These are phyloP conservation scores for Andrena camellia DNA, from an alignment of 2,888 invertebrate genomes.

Conservation along the genomic window DNA sequence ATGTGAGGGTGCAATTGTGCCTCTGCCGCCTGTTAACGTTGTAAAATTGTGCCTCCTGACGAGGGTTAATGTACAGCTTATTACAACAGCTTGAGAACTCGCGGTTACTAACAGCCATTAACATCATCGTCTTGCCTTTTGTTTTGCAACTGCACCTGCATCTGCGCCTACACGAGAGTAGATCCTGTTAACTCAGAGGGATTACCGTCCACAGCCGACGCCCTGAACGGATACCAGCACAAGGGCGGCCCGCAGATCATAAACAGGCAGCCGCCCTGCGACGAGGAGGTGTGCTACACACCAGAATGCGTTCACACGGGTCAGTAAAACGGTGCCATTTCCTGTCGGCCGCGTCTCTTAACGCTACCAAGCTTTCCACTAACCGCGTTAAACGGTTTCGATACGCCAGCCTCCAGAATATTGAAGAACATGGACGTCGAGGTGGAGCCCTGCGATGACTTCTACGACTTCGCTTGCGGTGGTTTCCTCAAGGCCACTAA, in stretches of 20 bases:
- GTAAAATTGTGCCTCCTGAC: too few species aligned
- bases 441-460: conserved; percentile 93
- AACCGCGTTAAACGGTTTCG: not conserved
- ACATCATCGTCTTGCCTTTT: conserved; percentile 49
- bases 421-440: conserved; percentile 90
- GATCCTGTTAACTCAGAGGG: conserved; percentile 78
- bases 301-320: conserved; percentile 93
- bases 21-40: too few species aligned
- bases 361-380: not conserved
- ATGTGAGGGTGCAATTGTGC: too few species aligned
- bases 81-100: conserved; percentile 1
- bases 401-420: conserved; percentile 88
- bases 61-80: not conserved
- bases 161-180: conserved; percentile 68
- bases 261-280: conserved; percentile 80
- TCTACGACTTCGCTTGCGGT: conserved; percentile 93
- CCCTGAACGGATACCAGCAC: conserved; percentile 70
- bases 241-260: conserved; percentile 66
- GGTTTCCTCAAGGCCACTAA: conserved; percentile 90
- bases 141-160: conserved; percentile 56
- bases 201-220: conserved; percentile 82
- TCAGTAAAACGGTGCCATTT: conserved; percentile 78
- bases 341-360: not conserved
- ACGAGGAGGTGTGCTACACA: conserved; percentile 87
- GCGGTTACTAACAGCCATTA: conserved; percentile 49